Conservation (phyloP, 2,888 invertebrate species). For the Epirrhoe tristata region DNA sequence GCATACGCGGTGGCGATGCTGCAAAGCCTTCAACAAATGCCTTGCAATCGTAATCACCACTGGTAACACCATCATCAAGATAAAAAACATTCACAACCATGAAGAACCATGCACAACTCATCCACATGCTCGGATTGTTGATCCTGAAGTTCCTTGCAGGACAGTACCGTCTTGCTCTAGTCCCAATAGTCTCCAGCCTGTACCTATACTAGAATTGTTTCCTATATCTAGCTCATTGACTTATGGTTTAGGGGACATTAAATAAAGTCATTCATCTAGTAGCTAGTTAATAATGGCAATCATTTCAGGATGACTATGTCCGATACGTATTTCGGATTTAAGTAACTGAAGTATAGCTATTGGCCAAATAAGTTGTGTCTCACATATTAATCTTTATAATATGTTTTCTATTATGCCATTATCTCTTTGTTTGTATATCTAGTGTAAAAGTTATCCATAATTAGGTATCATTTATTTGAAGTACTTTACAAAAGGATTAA, state of each 20-base stretch:
- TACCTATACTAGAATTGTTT: constrained; percentile 34
- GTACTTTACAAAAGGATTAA: not conserved
- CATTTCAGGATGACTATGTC: not conserved
- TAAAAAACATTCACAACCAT: constrained; percentile 72
- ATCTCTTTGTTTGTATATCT: not conserved
- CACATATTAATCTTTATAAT: not conserved
- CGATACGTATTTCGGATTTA: not conserved
- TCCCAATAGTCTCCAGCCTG: constrained; percentile 30
- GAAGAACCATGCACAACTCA: constrained; percentile 32
- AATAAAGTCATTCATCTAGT: constrained; percentile 5
- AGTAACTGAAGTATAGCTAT: not conserved
- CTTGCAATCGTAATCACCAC: constrained; percentile 71
- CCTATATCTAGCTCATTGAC: constrained; percentile 34
- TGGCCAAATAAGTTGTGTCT: not conserved
- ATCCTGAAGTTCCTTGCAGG: constrained; percentile 25
- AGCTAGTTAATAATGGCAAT: not conserved
- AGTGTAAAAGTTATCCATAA: not conserved
- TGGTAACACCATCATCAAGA: constrained; percentile 63
- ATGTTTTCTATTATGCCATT: constrained; percentile 11
- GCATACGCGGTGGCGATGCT: constrained; percentile 71
- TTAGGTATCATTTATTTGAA: not conserved
- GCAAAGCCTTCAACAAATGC: constrained; percentile 68
- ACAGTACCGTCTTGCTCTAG: constrained; percentile 25
- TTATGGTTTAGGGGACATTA: constrained; percentile 21
- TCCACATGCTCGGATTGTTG: constrained; percentile 1